phyloP scores from a whole-genome alignment of 2,888 invertebrate genomes.

The Tipula unca region DNA sequence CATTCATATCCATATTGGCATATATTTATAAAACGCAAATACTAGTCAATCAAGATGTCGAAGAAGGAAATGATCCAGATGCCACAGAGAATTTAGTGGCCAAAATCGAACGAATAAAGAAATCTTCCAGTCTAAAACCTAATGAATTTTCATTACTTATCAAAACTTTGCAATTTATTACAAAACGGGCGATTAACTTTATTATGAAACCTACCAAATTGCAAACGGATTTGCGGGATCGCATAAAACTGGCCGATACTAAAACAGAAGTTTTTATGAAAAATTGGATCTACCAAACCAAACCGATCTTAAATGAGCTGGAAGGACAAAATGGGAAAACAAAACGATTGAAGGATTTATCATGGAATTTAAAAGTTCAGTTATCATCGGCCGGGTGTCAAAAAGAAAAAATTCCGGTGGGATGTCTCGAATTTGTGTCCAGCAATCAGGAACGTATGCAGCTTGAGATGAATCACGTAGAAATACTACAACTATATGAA shows the following conservation, averaged over 20 bases:
- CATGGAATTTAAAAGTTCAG: constrained; percentile 50
- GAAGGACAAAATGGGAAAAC: constrained; percentile 36
- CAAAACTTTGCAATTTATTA: constrained; percentile 43
- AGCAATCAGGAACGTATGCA: constrained; percentile 40
- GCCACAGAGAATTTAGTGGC: constrained; percentile 29
- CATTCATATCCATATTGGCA: constrained; percentile 37
- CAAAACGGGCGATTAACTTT: constrained; percentile 44
- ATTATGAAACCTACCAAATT: constrained; percentile 48
- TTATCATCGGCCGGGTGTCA: constrained; percentile 43
- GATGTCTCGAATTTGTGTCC: constrained; percentile 44
- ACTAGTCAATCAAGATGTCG: constrained; percentile 27
- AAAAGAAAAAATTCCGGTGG: constrained; percentile 43
- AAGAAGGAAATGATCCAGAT: constrained; percentile 30
- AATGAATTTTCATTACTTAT: constrained; percentile 36
- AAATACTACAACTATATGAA: constrained; percentile 45
- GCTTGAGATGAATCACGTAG: constrained; percentile 46
- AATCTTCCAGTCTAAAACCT: constrained; percentile 37
- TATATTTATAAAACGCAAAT: constrained; percentile 41
- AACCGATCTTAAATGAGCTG: constrained; percentile 46
- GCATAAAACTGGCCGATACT: constrained; percentile 43
- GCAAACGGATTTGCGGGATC: constrained; percentile 44
- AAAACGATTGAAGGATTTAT: constrained; percentile 45
- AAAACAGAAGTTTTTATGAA: constrained; percentile 49
- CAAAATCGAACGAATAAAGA: constrained; percentile 38
- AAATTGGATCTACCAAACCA: constrained; percentile 46